A percentile compares a stretch with the other conserved stretches of the same genome.
phyloP scores from a whole-genome alignment of 2,888 invertebrate genomes.

The Hofmannophila pseudospretella region DNA sequence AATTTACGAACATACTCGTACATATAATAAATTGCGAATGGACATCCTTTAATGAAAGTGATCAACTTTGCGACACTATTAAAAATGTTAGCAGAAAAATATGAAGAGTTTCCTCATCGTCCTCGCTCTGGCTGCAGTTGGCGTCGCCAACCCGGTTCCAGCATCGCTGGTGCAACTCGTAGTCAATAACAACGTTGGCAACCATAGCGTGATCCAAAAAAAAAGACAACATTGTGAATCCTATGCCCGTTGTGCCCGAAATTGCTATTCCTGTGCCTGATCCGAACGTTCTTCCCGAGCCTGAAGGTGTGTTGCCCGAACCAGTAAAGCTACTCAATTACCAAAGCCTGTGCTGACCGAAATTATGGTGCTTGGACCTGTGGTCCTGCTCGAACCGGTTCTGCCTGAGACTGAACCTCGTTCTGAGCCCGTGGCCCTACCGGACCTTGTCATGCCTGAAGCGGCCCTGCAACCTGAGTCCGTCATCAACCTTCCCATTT shows the following conservation, averaged over 20 bases:
- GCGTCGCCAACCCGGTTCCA: conserved; percentile 34
- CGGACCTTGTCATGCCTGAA: neutral
- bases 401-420: conserved; percentile 11
- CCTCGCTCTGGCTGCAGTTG: conserved; percentile 39
- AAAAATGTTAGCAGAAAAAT: too few species aligned
- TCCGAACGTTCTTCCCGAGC: conserved; percentile 9
- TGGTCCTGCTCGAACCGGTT: conserved; percentile 11
- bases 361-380: conserved; percentile 9
- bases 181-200: conserved; percentile 39
- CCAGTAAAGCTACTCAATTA: neutral
- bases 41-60: too few species aligned
- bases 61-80: too few species aligned
- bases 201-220: too few species aligned
- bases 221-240: too few species aligned
- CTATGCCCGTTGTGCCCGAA: neutral
- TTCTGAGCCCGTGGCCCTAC: conserved; percentile 9
- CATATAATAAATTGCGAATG: too few species aligned
- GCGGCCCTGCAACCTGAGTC: neutral
- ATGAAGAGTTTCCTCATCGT: conserved; percentile 44
- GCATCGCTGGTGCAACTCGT: conserved; percentile 41
- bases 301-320: conserved; percentile 4
- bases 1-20: too few species aligned
- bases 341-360: conserved; percentile 1
- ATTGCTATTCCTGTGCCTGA: conserved; percentile 6
- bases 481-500: neutral